Conservation (phyloP, 2,888 invertebrate species). For the Ariolimax columbianus region DNA sequence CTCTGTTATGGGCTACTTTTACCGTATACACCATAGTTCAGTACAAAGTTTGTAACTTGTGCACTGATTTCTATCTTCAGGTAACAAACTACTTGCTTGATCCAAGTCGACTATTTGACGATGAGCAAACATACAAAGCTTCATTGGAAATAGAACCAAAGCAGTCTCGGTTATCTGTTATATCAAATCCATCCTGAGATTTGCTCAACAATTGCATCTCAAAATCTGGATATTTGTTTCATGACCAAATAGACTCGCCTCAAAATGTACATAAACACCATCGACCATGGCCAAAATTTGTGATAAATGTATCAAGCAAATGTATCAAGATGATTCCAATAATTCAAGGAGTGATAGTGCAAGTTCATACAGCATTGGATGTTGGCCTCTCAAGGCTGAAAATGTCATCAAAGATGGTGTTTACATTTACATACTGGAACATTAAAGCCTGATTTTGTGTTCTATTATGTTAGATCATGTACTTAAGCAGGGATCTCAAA, state of each 20-base stretch:
- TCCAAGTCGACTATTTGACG: conserved; percentile 85
- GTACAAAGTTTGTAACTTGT: not conserved
- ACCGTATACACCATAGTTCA: not conserved
- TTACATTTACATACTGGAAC: not conserved
- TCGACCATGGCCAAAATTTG: conserved; percentile 7
- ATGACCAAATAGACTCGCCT: not conserved
- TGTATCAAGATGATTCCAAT: not conserved
- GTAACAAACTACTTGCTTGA: conserved; percentile 89
- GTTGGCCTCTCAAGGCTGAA: not conserved
- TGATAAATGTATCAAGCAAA: conserved; percentile 14
- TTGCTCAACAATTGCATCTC: conserved; percentile 1
- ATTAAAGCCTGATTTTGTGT: not conserved
- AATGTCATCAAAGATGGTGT: not conserved
- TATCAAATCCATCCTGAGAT: conserved; percentile 60
- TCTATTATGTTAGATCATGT: not conserved
- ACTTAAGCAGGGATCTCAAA: too few relatives aligned
- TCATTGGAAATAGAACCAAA: conserved; percentile 92
- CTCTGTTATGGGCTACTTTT: too few relatives aligned
- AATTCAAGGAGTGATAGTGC: conserved; percentile 15
- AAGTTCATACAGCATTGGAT: conserved; percentile 7
- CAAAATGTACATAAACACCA: conserved; percentile 13
- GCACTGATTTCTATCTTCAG: conserved; percentile 61
- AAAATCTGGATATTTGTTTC: conserved; percentile 5
- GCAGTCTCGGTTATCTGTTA: conserved; percentile 72
- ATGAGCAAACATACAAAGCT: conserved; percentile 88